These are phyloP conservation scores for Microcebus griseorufus DNA, from an alignment of 2,113 vertebrate species.

Conservation along the genomic window DNA sequence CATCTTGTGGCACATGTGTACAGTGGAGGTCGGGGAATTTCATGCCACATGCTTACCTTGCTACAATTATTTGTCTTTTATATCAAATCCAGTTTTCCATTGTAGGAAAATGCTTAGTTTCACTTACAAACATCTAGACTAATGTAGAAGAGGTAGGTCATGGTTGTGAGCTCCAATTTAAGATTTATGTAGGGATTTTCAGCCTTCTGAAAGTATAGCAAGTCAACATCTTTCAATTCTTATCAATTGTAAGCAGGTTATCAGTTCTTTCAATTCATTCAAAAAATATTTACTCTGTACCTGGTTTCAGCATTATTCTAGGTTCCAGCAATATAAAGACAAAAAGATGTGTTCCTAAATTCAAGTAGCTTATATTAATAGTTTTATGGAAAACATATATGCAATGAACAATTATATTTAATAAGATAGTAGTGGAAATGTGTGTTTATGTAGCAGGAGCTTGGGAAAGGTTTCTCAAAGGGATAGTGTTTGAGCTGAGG, in stretches of 20 bases:
- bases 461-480: background rate
- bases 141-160: background rate
- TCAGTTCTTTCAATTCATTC: background rate
- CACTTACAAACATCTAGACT: background rate
- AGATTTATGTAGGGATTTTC: background rate
- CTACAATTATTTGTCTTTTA: background rate
- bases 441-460: background rate
- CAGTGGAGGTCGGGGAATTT: background rate
- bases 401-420: background rate
- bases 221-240: background rate
- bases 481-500: background rate
- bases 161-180: background rate
- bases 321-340: background rate
- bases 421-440: background rate
- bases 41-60: background rate
- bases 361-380: background rate
- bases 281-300: background rate
- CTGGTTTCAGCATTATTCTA: background rate
- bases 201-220: background rate
- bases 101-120: background rate
- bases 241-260: background rate
- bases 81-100: background rate
- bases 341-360: background rate
- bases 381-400: background rate
- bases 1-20: background rate